Base-by-base conservation (phyloP, 2,888 invertebrate species). In the Melinaea marsaeus region DNA sequence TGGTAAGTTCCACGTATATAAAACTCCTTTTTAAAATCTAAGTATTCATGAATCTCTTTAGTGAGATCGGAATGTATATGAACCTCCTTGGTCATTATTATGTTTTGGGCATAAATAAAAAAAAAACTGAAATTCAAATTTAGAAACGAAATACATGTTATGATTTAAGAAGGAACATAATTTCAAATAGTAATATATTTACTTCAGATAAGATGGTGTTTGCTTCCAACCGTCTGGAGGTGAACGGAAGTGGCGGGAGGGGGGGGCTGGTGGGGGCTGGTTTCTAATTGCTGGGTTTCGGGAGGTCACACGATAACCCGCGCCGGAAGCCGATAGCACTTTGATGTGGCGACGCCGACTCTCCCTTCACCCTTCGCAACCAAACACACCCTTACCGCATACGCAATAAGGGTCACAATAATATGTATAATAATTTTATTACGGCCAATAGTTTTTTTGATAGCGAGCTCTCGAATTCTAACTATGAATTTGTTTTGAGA, bases 301-400 rank as follows among this genome's bases (percentile, higher is more conserved):
- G 88, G 86, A 85, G 88, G 86, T 85, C 88, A 84, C 81, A 80
- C 82, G 88, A 89, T 89, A 88, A 88, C 87, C 84, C 85, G 79
- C 84, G 77, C 87, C 88, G 90, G 89, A 90, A 87, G 82, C 80
- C 83, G 90, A 88, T 87, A 86, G 83, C 77, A 80, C 87, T 88
- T 88, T 86, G 87, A 87, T 86, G 88, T 85, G 78, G 77, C 83
- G 82, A 75, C 80, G 79, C 83, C 83, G 77, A 75, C 79, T 73
- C 73, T 71, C 75, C 74, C 68, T 74, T 71, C 73, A 73, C 73
- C 65, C 72, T 65, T 74, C 72, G 72, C 32, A 48, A 57, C 58
- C 61, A 60, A 67, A 57, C 63, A 57, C 64, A 57, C 51, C 55
- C 55, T 35, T 59, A 67, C 34, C 9, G 0, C 42, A 7, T 11